Base-by-base conservation (phyloP, 2,113 vertebrate genomes). In the Narcine bancroftii region DNA sequence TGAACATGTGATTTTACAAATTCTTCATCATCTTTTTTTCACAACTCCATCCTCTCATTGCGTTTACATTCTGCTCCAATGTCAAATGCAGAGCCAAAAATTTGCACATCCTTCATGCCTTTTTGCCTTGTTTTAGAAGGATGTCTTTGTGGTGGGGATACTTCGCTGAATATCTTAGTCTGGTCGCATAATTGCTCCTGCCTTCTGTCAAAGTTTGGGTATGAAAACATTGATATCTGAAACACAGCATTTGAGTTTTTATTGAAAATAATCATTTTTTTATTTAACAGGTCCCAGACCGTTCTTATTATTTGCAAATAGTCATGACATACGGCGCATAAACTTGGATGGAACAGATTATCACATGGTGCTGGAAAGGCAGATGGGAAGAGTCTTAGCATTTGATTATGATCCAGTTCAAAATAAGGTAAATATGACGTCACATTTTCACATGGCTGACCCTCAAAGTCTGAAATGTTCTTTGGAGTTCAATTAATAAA, bases 331-430 rank as follows among this genome's bases (percentile, higher is more conserved):
- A 45, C 95, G 95, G 24, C 95, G 94, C 92, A 95, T 98, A 45
- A 93, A 94, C 93, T 96, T 96, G 92, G 97, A 98, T 93, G 98
- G 97, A 83, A 95, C 96, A 6, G 94, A 93, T 92, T 97, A 97
- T 47, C 92, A 94, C 93, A 96, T 92, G 92, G 93, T 99, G 69
- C 93, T 98, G 92, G 94, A 96, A 92, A 96, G 96, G 94, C 96
- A 98, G 60, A 96, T 96, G 95, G 98, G 97, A 93, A 93, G 60
- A 93, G 96, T 99, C 93, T 94, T 97, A 94, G 97, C 97, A 71
- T 93, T 99, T 93, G 98, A 99, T 94, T 97, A 96, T 92, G 98
- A 99, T 93, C 98, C 97, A 0, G 96, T 98, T 92, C 96, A 97
- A 94, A 96, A 96, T 92, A 96, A 96, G 94, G 98, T 99, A 95